phyloP scores from a whole-genome alignment of 2,888 invertebrate genomes.

The Heteromyza rotundicornis region DNA sequence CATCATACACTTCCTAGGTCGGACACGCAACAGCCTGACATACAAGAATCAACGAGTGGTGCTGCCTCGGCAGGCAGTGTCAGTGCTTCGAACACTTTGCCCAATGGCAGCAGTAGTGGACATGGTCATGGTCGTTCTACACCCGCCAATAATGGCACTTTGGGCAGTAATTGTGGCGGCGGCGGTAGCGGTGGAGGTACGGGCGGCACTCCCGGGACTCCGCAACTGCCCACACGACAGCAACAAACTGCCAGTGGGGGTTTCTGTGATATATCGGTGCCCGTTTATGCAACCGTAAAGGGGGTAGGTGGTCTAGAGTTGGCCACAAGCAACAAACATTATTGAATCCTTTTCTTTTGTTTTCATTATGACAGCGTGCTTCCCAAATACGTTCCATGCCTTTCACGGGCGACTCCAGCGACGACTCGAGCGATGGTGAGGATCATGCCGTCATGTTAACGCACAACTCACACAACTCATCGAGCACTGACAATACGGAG shows the following conservation, averaged over 20 bases:
- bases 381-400: slow-evolving; percentile 96
- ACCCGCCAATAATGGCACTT: slow-evolving; percentile 53
- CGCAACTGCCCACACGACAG: slow-evolving; percentile 58
- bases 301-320: slow-evolving; percentile 67
- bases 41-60: slow-evolving; percentile 25
- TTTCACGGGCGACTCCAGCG: slow-evolving; percentile 93
- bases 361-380: slow-evolving; percentile 70
- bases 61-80: slow-evolving; percentile 35
- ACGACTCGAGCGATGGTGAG: slow-evolving; percentile 94
- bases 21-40: slow-evolving; percentile 9
- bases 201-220: slow-evolving; percentile 48
- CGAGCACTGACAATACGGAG: slow-evolving; percentile 67
- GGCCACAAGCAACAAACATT: not conserved
- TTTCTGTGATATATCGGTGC: slow-evolving; percentile 89
- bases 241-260: slow-evolving; percentile 71
- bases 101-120: slow-evolving; percentile 40
- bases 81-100: slow-evolving; percentile 40
- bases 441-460: slow-evolving; percentile 65
- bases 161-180: slow-evolving; percentile 31
- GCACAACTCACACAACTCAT: slow-evolving; percentile 63
- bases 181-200: slow-evolving; percentile 26
- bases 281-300: slow-evolving; percentile 95
- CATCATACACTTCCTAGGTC: too few relatives aligned
- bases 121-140: slow-evolving; percentile 34
- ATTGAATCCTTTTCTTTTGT: not conserved